Percentiles rank a stretch among this genome's conserved stretches.
Conservation (phyloP, 2,797 vertebrate genomes). For the Acanthornis magna region DNA sequence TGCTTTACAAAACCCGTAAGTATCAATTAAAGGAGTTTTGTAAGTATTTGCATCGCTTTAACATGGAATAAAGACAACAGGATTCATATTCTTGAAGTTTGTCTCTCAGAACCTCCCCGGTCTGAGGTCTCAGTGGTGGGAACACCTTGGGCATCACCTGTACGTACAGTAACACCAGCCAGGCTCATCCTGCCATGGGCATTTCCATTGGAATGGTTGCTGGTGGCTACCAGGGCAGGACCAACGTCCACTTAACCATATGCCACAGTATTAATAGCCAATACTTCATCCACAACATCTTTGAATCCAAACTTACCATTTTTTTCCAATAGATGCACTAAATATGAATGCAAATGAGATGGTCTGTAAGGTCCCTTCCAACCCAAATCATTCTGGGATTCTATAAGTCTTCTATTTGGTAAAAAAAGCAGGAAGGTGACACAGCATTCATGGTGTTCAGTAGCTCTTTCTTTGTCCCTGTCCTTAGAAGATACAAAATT, state of each 20-base stretch:
- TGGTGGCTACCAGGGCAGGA: neutral
- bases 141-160: accelerated
- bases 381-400: neutral
- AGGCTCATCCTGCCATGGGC: neutral
- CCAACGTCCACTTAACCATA: neutral
- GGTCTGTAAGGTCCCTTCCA: neutral
- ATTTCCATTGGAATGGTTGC: neutral
- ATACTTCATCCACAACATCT: neutral
- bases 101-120: neutral
- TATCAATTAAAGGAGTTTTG: neutral
- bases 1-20: neutral
- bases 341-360: neutral
- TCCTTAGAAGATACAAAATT: neutral
- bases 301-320: neutral
- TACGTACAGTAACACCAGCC: neutral
- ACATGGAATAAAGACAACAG: neutral
- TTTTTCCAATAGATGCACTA: neutral
- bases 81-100: neutral
- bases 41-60: neutral
- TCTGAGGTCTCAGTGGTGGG: neutral
- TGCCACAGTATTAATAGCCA: neutral
- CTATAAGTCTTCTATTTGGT: neutral
- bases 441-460: neutral
- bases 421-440: neutral
- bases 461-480: neutral